phyloP scores from a whole-genome alignment of 2,888 invertebrate species.

The Eupithecia subumbrata region DNA sequence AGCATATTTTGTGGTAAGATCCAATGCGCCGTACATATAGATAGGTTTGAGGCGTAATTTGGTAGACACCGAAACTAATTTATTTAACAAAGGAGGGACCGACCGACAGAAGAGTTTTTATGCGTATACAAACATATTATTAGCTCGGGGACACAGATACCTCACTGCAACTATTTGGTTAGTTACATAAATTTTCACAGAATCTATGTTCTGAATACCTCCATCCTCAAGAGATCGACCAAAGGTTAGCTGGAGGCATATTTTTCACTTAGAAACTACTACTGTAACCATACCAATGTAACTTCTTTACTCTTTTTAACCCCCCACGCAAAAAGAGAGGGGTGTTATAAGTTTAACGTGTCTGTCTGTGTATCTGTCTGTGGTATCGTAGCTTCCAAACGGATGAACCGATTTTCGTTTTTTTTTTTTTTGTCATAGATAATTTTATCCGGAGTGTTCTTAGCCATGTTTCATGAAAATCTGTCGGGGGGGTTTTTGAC shows the following conservation, averaged over 20 bases:
- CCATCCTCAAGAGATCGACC: not conserved
- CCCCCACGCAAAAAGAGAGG: too few relatives aligned
- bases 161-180: constrained; percentile 1
- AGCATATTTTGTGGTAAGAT: constrained; percentile 79
- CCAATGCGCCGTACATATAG: constrained; percentile 76
- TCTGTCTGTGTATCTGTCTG: too few relatives aligned
- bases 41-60: constrained; percentile 83
- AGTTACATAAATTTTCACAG: constrained; percentile 13
- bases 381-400: too few relatives aligned
- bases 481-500: too few relatives aligned
- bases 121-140: constrained; percentile 78
- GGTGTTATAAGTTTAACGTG: too few relatives aligned
- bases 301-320: too few relatives aligned
- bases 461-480: too few relatives aligned
- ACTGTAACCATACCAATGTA: too few relatives aligned
- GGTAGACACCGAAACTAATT: constrained; percentile 85
- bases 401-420: too few relatives aligned
- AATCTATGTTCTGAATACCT: not conserved
- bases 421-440: too few relatives aligned
- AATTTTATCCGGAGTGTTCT: too few relatives aligned
- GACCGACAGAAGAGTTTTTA: constrained; percentile 81
- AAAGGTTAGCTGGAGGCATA: not conserved
- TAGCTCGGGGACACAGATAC: constrained; percentile 40
- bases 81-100: constrained; percentile 83
- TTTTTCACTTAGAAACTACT: not conserved